phyloP scores from a whole-genome alignment of 2,113 vertebrate species.

The Etheostoma cragini region DNA sequence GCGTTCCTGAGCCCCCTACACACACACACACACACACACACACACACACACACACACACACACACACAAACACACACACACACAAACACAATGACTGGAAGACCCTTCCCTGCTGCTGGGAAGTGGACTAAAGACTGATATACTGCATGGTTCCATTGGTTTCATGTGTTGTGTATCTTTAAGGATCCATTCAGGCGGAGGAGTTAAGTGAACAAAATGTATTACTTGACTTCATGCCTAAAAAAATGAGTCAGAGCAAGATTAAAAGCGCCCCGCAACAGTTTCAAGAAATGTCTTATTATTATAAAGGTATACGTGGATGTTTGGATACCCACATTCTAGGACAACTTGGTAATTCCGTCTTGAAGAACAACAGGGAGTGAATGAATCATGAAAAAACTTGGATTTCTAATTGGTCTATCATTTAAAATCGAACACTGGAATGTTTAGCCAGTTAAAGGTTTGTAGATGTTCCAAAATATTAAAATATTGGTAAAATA shows the following conservation, averaged over 20 bases:
- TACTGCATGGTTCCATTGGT: not conserved
- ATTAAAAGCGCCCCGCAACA: not conserved
- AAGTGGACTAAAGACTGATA: no score
- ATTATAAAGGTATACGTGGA: not conserved
- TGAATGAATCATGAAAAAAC: no score
- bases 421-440: not conserved
- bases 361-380: no score
- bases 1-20: slow-evolving; percentile 95
- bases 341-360: not conserved
- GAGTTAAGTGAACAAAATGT: not conserved
- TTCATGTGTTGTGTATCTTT: not conserved
- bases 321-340: not conserved
- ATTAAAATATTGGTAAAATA: no score
- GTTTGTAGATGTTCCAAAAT: no score
- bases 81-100: not conserved
- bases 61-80: slow-evolving; percentile 10
- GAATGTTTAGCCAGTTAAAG: not conserved
- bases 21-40: slow-evolving; percentile 20
- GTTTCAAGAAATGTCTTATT: not conserved
- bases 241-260: not conserved
- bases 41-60: slow-evolving; percentile 13
- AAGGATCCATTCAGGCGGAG: not conserved
- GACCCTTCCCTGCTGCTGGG: not conserved
- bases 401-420: not conserved
- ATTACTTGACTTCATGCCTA: not conserved